phyloP scores from a whole-genome alignment of 2,113 vertebrate genomes.

The Protobothrops mucrosquamatus region DNA sequence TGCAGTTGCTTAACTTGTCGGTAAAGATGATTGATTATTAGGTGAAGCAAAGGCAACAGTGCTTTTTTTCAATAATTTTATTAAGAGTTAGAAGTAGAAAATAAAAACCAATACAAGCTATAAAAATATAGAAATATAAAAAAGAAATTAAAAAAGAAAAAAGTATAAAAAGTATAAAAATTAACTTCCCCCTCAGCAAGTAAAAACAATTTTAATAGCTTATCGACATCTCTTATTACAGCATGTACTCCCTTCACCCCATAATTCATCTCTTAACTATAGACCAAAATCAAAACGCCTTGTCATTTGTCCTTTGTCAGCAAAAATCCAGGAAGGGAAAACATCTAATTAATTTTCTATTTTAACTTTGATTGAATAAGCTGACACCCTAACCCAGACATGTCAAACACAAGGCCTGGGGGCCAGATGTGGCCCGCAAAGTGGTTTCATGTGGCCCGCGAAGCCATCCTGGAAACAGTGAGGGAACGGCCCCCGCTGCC shows the following conservation, averaged over 20 bases:
- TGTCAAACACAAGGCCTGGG: too few relatives aligned
- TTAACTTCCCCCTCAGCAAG: background rate
- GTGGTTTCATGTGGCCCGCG: too few relatives aligned
- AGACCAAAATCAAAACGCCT: background rate
- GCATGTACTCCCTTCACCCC: background rate
- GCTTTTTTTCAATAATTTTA: rapidly evolving
- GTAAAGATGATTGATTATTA: background rate
- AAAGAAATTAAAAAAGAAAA: background rate
- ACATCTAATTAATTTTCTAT: background rate
- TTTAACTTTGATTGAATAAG: background rate
- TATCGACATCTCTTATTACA: background rate
- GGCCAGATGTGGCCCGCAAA: too few relatives aligned
- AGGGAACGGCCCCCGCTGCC: too few relatives aligned
- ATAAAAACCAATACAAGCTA: background rate
- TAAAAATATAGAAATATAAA: background rate
- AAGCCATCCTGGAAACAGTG: too few relatives aligned
- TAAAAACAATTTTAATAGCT: background rate
- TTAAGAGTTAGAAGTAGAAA: background rate
- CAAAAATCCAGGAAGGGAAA: background rate
- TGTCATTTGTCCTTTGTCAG: background rate
- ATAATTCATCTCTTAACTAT: background rate
- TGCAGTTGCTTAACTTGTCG: rapidly evolving
- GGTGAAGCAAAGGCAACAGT: rapidly evolving
- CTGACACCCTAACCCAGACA: background rate
- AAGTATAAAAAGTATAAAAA: background rate